Base-by-base conservation (phyloP, 64 coral and sea anemone genomes). In the Orbicella faveolata region DNA sequence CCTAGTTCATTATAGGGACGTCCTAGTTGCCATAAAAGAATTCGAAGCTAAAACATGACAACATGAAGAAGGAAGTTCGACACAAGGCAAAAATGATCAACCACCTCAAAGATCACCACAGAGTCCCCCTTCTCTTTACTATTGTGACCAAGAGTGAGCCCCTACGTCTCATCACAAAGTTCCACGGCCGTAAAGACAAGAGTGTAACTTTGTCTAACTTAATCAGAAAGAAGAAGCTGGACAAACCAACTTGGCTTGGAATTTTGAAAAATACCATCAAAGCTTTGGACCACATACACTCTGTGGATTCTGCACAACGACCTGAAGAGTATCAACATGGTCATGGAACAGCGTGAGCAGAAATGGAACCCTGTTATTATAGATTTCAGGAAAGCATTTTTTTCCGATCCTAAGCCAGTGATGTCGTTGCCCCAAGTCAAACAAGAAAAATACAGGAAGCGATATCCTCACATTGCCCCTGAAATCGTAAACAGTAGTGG, bases 221-320 rank as follows among this genome's bases (percentile, higher is more conserved):
- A 59, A 62, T 88, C 10, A 88, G 70, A 35, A 81, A 75, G n/a
- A 48, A 88, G 18, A 79, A 52, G 57, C 51, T 88, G 66, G 34
- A 54, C 59, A 93, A 75, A 41, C 41, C 66, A 37, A 52, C 65
- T 57, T 93, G 91, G 91, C 26, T 80, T 30, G 52, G 52, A 12
- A 88, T 93, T 37, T 61, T 88, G 39, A 74, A 63, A 25, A 23
- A 83, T 13, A 48, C 88, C 13, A 75, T 86, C 20, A 55, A 83
- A 61, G 79, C 80, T 16, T 52, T 94, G 17, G 61, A 75, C 35
- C 78, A 89, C 16, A 52, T 81, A 23, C 92, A 94, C 35, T 66
- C 74, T 11, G 81, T 23, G 80, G 48, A 75, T 94, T 75, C 74
- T 89, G 61, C 92, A 94, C 74, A 94, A 94, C 26, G 92, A 94